Percentiles rank a stretch among this genome's conserved stretches.
Conservation (phyloP, 2,797 vertebrate genomes). For the Peromyscus attwateri region DNA sequence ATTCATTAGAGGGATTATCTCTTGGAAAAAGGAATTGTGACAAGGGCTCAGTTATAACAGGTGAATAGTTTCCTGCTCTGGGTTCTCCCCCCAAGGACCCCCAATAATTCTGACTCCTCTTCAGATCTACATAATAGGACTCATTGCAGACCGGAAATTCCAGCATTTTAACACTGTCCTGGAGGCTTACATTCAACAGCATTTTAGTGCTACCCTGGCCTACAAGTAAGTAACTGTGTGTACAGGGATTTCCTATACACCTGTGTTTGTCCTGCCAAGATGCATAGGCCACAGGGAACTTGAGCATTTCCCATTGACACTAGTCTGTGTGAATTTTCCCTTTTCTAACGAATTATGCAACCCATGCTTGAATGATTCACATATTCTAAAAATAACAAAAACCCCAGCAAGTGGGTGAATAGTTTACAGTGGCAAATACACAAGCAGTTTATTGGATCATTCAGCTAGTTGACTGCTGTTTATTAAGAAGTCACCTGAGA, state of each 20-base stretch:
- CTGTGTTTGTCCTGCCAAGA: neutral
- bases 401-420: neutral
- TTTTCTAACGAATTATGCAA: neutral
- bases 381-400: conserved; percentile 15
- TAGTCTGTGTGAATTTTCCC: neutral
- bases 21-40: neutral
- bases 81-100: neutral
- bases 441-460: neutral
- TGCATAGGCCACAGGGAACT: neutral
- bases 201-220: conserved; percentile 98
- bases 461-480: neutral
- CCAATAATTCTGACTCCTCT: conserved; percentile 70
- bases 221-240: conserved; percentile 94
- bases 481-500: neutral
- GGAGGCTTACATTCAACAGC: conserved; percentile 99
- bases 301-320: neutral
- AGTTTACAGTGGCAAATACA: neutral
- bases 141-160: conserved; percentile 98
- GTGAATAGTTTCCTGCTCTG: neutral
- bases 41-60: neutral
- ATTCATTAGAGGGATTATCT: conserved; percentile 21
- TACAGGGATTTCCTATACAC: neutral
- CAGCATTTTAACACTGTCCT: conserved; percentile 98
- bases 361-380: neutral
- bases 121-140: conserved; percentile 98